Evolutionary conservation across 2,113 vertebrate species (phyloP).

Genomic region (Pollimyrus isidori): DNA sequence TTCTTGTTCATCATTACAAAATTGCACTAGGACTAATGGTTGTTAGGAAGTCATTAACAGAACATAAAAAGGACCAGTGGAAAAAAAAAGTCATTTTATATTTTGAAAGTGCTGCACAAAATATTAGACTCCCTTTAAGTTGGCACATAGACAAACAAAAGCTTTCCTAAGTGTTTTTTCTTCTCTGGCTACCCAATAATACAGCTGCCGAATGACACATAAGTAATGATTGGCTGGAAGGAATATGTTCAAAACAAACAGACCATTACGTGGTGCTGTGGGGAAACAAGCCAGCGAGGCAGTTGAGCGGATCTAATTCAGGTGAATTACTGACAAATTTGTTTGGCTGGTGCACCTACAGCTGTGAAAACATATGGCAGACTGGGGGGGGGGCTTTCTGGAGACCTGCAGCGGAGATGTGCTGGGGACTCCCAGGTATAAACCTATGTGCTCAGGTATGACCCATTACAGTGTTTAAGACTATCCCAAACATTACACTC

Average conservation of each 20-base stretch:
- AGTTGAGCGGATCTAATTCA: constrained; percentile 55
- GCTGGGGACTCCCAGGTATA: constrained; percentile 44
- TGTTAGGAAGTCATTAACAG: constrained; percentile 15
- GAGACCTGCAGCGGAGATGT: constrained; percentile 22
- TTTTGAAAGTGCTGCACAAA: neutral
- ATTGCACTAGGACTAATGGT: constrained; percentile 1
- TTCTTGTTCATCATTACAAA: constrained; percentile 7
- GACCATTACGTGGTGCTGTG: constrained; percentile 47
- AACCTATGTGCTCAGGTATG: constrained; percentile 2
- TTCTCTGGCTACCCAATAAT: constrained; percentile 39
- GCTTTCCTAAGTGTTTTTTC: constrained; percentile 24
- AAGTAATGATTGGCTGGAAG: constrained; percentile 63
- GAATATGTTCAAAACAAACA: constrained; percentile 64
- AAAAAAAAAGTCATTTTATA: neutral
- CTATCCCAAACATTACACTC: neutral
- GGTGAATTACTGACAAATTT: constrained; percentile 62
- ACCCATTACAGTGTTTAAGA: neutral
- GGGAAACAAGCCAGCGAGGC: constrained; percentile 35
- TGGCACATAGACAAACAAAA: constrained; percentile 17
- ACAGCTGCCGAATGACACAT: constrained; percentile 60
- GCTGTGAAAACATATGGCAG: constrained; percentile 58
- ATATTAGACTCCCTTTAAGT: neutral
- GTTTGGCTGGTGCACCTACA: constrained; percentile 50
- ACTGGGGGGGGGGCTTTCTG: constrained; percentile 20
- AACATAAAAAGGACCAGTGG: constrained; percentile 7